phyloP scores from a whole-genome alignment of 2,888 invertebrate species.

The Isotomurus palustris region DNA sequence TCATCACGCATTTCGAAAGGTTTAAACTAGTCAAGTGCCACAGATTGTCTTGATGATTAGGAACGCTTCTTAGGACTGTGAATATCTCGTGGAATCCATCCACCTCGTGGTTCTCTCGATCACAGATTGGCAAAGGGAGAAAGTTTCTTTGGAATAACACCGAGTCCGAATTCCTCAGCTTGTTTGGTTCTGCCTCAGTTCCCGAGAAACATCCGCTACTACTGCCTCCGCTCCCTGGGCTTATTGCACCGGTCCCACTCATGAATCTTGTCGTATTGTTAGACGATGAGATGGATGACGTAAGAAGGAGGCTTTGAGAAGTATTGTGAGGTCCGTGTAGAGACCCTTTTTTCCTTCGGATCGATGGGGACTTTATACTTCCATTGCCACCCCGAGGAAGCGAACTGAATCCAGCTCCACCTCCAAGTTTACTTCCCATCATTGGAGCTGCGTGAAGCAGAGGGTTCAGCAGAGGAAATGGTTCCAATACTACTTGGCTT shows the following conservation, averaged over 20 bases:
- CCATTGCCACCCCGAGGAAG: slow-evolving; percentile 33
- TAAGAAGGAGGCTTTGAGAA: too few relatives aligned
- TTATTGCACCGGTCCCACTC: slow-evolving; percentile 15
- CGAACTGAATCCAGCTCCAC: slow-evolving; percentile 27
- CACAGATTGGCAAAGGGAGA: slow-evolving; percentile 56
- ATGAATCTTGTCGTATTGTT: slow-evolving; percentile 49
- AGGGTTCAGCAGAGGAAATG: slow-evolving; percentile 35
- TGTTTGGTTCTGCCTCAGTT: slow-evolving; percentile 49
- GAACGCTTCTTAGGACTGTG: slow-evolving; percentile 52
- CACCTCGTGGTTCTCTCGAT: slow-evolving; percentile 49
- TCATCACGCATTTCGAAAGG: slow-evolving; percentile 57
- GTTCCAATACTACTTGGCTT: slow-evolving; percentile 38
- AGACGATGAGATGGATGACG: slow-evolving; percentile 54
- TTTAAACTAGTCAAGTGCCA: slow-evolving; percentile 57
- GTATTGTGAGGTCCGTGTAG: slow-evolving; percentile 51
- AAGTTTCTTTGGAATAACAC: slow-evolving; percentile 55
- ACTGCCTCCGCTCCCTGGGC: background rate
- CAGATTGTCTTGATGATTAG: slow-evolving; percentile 44
- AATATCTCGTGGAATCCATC: slow-evolving; percentile 53
- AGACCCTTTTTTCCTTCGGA: slow-evolving; percentile 36
- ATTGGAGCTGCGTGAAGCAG: background rate
- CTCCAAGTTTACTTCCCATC: slow-evolving; percentile 12
- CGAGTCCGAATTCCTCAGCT: slow-evolving; percentile 57
- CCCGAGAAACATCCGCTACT: too few relatives aligned
- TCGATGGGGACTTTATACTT: slow-evolving; percentile 42